Evolutionary conservation across 2,888 invertebrate species (phyloP), one percentile per base, ranked within the genome.

Genomic region (Eretmocerus hayati): DNA sequence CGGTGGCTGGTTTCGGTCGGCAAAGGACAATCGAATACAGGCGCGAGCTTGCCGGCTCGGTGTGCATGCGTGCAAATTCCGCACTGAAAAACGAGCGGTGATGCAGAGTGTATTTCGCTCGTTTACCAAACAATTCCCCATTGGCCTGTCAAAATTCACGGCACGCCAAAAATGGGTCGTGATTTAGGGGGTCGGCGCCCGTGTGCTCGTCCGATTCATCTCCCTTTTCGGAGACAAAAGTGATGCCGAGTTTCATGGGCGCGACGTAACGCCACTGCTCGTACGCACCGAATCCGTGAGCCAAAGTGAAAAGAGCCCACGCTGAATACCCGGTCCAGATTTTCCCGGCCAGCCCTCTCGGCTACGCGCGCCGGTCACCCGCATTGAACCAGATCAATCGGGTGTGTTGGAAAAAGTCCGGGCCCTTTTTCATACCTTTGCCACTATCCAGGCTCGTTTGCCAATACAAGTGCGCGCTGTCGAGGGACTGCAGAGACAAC

Each of bases 41-140:
- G n/a, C n/a, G n/a, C n/a, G n/a, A n/a, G n/a, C n/a, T n/a, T n/a
- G n/a, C n/a, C n/a, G n/a, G n/a, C n/a, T n/a, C n/a, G n/a, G n/a
- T n/a, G n/a, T n/a, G n/a, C n/a, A n/a, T n/a, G n/a, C 38, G 18
- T 38, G 20, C 20, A 35, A 35, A 35, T 19, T 15, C 4, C 35
- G 35, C 11, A 15, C 35, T 15, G 3, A 4, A 5, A 6, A 33
- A 6, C 5, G 13, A n/a, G 23, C 26, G 26, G 26, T 26, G 26
- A 11, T 11, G 19, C 11, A 19, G 32, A 18, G 30, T 11, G 38
- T 32, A 15, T 9, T 37, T 19, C 20, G 37, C 55, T 62, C 62
- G 63, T 65, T 67, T 65, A 66, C 62, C 62, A 64, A 64, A 63
- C 64, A 63, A 67, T 66, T 66, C 65, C 66, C 66, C 66, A 66